phyloP scores from a whole-genome alignment of 2,888 invertebrate species.

The Pilophorus perplexus region DNA sequence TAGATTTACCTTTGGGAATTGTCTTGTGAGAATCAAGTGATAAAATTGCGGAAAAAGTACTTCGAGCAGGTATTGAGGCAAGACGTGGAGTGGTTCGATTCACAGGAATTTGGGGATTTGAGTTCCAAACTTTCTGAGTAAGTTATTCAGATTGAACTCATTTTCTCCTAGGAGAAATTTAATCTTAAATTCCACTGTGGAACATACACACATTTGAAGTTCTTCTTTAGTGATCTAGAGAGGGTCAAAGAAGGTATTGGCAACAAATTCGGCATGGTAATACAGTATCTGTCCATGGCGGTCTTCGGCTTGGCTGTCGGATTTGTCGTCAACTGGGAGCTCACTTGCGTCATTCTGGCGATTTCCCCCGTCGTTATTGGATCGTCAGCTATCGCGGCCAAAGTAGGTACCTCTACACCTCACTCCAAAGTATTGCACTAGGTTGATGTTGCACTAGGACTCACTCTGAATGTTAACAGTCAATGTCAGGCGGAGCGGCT shows the following conservation, averaged over 20 bases:
- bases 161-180: not conserved
- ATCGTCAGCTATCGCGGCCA: conserved; percentile 71
- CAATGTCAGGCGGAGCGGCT: conserved; percentile 50
- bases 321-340: conserved; percentile 76
- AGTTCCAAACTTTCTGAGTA: conserved; percentile 57
- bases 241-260: conserved; percentile 79
- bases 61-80: conserved; percentile 53
- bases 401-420: conserved; percentile 55
- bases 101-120: conserved; percentile 55
- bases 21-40: conserved; percentile 53
- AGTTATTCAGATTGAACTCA: not conserved
- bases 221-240: conserved; percentile 60
- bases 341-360: conserved; percentile 74
- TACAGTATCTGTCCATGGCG: conserved; percentile 69
- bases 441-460: too few species aligned
- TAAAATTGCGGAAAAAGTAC: conserved; percentile 52
- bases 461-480: too few species aligned
- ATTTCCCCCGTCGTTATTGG: conserved; percentile 72
- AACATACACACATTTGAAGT: too few species aligned
- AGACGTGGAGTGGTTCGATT: conserved; percentile 53
- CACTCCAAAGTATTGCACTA: too few species aligned
- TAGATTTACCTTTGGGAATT: conserved; percentile 52
- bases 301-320: conserved; percentile 68
- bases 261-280: conserved; percentile 72
- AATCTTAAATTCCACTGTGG: too few species aligned